These are phyloP conservation scores for Battus philenor DNA, from an alignment of 1,140 invertebrate genomes.

Conservation along the genomic window DNA sequence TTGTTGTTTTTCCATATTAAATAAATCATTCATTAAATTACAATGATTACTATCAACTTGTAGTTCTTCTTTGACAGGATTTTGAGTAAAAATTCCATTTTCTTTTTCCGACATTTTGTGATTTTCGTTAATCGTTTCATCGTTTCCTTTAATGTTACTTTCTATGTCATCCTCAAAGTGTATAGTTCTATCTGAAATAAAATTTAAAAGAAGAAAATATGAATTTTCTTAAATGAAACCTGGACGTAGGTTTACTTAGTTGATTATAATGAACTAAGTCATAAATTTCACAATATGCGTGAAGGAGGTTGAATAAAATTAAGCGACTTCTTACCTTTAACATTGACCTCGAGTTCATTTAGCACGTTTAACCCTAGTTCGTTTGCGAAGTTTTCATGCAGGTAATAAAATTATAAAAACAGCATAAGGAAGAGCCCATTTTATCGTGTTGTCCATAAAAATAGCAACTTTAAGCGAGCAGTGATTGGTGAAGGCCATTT, in stretches of 20 bases:
- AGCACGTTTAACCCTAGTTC: constrained; percentile 21
- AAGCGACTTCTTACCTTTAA: constrained; percentile 26
- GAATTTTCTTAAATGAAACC: too few relatives aligned
- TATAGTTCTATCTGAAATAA: constrained; percentile 30
- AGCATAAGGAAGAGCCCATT: too few relatives aligned
- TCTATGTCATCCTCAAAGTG: constrained; percentile 17
- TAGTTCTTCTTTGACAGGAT: too few relatives aligned
- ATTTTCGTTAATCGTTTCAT: constrained; percentile 8
- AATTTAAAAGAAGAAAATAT: too few relatives aligned
- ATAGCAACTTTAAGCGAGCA: too few relatives aligned
- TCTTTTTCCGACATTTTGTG: constrained; percentile 19
- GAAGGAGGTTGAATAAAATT: constrained; percentile 15
- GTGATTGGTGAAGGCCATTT: not conserved
- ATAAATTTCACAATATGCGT: constrained; percentile 9
- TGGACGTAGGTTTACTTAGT: too few relatives aligned
- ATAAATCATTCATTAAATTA: too few relatives aligned
- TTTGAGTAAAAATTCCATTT: constrained; percentile 38
- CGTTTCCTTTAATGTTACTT: constrained; percentile 13
- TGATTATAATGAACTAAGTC: not conserved
- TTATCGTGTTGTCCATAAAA: too few relatives aligned
- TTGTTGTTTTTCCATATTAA: too few relatives aligned
- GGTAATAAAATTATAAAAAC: too few relatives aligned
- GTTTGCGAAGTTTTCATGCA: constrained; percentile 21
- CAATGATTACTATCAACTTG: too few relatives aligned
- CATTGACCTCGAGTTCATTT: constrained; percentile 29